Evolutionary conservation across 2,797 vertebrate species (phyloP), one percentile per base, ranked within the genome.

Genomic region (Necrosyrtes monachus): DNA sequence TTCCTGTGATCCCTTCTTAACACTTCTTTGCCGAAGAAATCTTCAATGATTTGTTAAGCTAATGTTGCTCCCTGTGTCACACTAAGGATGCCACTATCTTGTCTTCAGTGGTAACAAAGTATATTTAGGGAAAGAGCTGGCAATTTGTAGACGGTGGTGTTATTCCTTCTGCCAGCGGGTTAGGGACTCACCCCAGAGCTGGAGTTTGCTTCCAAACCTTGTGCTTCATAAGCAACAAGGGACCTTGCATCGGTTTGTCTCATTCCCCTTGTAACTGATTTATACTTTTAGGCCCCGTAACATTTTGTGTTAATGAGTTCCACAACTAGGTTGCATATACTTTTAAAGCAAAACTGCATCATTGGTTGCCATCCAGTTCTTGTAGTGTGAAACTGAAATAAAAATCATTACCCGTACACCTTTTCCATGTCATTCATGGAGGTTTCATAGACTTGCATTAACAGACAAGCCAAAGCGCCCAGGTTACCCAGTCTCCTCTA

Each of bases 351-450:
- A 76, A 80, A 45, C 50, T 6, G 22, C 10, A 5, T 28, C 46
- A 11, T 1, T 24, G 78, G 67, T 54, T 25, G 63, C 30, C n/a
- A 48, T 33, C 39, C 83, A 37, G 54, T 54, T 54, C 65, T 54
- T 18, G 39, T 4, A 30, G 33, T 2, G 9, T 0, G 1, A 64
- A 27, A 15, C 48, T 7, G 46, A 22, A 69, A 35, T 13, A 54
- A 25, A 51, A 39, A 28, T 31, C 19, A 3, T 46, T n/a, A 23
- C 70, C 35, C 24, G 2, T 2, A 12, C 27, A 46, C 65, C 57
- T 54, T 10, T 1, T 13, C 51, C 30, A 11, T 50, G 8, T 7
- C 39, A 31, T 1, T 18, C 63, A 20, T 5, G 28, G 59, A 10
- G 11, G 46, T 59, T 77, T 23, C 24, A 7, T 3, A 30, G 53